Base-by-base conservation (phyloP, 2,113 vertebrate species). In the Apeltes quadracus region DNA sequence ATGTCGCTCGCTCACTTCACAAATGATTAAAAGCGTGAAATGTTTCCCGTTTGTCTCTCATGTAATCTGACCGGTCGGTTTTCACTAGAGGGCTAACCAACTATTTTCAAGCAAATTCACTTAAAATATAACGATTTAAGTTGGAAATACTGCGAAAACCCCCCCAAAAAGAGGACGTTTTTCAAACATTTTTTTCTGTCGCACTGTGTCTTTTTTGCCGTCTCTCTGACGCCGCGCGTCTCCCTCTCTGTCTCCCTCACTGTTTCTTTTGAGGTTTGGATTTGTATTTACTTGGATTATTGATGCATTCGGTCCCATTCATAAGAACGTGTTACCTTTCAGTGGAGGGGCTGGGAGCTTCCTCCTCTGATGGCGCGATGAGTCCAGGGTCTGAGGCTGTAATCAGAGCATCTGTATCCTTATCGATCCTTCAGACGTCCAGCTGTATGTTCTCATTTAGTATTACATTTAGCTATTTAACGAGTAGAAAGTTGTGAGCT, bases 341-440 rank as follows among this genome's bases (percentile, higher is more conserved):
- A 94, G 48, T 4, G 97, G 97, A 27, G 97, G 96, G 15, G 96
- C 97, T 16, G 97, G 97, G 41, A 99, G 93, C 71, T 97, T 99
- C 87, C 97, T 94, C 87, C 97, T 95, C 88, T 97, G 97, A 86
- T 97, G 96, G 82, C 97, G 94, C 3, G 97, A 99, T 10, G 96
- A 93, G 90, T 97, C 95, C 88, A 99, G 94, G 63, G 97, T 98
- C 66, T 98, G 95, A 77, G 96, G 93, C 96, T 99, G 88, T 56
- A 78, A 88, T 13, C 18, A 81, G 41, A 85, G 55, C 7, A 38
- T 44, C 23, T 12, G 2, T 29, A 38, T 72, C 0, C 36, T 44
- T 61, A 66, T 43, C 58, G 20, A 18, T 23, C 43, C 7, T 51
- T 4, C 39, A 66, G 18, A 44, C 18, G 22, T 25, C 36, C 23